Evolutionary conservation across 2,797 vertebrate genomes (phyloP).

Genomic region (Microcaecilia unicolor): DNA sequence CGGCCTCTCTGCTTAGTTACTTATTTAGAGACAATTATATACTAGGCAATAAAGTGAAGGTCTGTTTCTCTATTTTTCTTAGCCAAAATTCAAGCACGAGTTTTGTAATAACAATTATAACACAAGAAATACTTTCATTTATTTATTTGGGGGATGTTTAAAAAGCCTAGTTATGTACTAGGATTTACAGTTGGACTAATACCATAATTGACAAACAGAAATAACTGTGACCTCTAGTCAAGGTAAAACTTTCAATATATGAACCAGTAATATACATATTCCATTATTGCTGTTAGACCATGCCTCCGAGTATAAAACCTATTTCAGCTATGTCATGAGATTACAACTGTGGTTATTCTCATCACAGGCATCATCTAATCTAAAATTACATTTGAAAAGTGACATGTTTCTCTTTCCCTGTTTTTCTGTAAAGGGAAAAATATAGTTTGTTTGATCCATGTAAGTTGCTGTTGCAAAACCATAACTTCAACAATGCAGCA

Average conservation of each 20-base stretch:
- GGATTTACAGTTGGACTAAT: conserved; percentile 12
- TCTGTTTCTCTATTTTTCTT: conserved; percentile 33
- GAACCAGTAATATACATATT: conserved; percentile 36
- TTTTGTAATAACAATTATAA: conserved; percentile 41
- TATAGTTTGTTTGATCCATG: too few relatives aligned
- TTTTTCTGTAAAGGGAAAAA: background rate
- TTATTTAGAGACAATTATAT: too few relatives aligned
- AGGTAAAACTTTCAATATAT: conserved; percentile 27
- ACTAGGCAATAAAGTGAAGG: too few relatives aligned
- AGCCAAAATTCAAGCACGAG: conserved; percentile 45
- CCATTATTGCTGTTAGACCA: conserved; percentile 50
- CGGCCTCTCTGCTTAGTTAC: too few relatives aligned
- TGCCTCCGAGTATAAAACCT: conserved; percentile 48
- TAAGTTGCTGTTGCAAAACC: too few relatives aligned
- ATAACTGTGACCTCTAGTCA: conserved; percentile 33
- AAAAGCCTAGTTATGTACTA: conserved; percentile 31
- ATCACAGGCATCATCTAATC: conserved; percentile 54
- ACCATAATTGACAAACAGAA: conserved; percentile 37
- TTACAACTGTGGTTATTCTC: conserved; percentile 30
- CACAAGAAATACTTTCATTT: conserved; percentile 49
- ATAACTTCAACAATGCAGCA: too few relatives aligned
- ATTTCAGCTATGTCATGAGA: conserved; percentile 25
- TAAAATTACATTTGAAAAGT: conserved; percentile 32
- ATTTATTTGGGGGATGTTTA: conserved; percentile 33
- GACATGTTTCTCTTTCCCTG: conserved; percentile 5